Conservation (phyloP, 2,113 vertebrate genomes). For the Thryonomys swinderianus region DNA sequence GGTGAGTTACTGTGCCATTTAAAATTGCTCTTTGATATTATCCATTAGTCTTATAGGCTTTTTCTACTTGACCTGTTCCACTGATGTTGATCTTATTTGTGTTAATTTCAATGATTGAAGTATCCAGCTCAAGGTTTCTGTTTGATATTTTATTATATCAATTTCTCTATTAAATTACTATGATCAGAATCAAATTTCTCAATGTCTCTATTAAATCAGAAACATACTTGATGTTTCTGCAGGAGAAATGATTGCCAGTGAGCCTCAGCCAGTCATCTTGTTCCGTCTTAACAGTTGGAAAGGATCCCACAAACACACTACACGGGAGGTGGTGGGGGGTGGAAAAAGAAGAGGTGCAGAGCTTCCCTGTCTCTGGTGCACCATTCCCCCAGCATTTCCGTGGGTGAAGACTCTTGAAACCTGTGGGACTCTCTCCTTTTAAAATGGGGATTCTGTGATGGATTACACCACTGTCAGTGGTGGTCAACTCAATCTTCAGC, state of each 20-base stretch:
- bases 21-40: background rate
- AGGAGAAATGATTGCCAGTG: background rate
- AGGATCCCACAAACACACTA: background rate
- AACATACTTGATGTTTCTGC: background rate
- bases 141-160: background rate
- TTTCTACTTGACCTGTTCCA: background rate
- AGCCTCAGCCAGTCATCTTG: background rate
- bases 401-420: background rate
- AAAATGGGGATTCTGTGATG: background rate
- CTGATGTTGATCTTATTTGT: background rate
- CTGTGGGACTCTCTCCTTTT: background rate
- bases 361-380: background rate
- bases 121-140: background rate
- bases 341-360: background rate
- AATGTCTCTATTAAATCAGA: too few relatives aligned
- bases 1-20: background rate
- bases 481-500: background rate
- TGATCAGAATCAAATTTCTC: background rate
- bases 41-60: background rate
- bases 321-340: too few relatives aligned
- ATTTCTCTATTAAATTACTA: background rate
- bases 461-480: background rate
- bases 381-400: background rate
- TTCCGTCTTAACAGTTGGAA: background rate
- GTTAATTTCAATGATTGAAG: background rate